phyloP scores from a whole-genome alignment of 1,140 invertebrate species.

The Caenorhabditis latens region DNA sequence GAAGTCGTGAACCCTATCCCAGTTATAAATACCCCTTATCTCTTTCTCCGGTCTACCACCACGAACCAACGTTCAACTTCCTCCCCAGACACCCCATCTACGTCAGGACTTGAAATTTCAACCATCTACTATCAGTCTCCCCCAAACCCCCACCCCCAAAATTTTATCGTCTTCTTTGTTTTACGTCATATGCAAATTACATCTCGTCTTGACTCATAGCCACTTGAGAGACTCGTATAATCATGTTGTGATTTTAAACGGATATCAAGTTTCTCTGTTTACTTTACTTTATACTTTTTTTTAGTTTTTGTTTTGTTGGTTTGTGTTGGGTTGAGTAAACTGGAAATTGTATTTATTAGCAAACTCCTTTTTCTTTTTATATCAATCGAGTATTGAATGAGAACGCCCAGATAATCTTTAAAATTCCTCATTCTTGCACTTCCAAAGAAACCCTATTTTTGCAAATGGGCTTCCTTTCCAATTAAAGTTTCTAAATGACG shows the following conservation, averaged over 20 bases:
- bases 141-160: not conserved
- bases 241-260: not conserved
- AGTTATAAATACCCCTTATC: too few relatives aligned
- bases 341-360: not conserved
- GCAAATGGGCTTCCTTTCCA: too few relatives aligned
- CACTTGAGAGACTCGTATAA: not conserved
- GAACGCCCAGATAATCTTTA: too few relatives aligned
- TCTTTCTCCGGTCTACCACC: too few relatives aligned
- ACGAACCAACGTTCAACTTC: not conserved
- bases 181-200: slow-evolving; percentile 2
- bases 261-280: not conserved
- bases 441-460: too few relatives aligned
- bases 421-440: too few relatives aligned
- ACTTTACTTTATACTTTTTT: not conserved
- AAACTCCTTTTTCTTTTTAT: too few relatives aligned
- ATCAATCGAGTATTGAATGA: too few relatives aligned
- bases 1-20: too few relatives aligned
- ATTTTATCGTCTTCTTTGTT: slow-evolving; percentile 10
- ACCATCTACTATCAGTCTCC: not conserved
- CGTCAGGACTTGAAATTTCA: not conserved
- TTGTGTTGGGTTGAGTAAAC: not conserved
- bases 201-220: not conserved
- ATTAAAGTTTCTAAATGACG: too few relatives aligned
- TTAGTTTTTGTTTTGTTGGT: not conserved
- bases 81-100: too few relatives aligned